These are phyloP conservation scores for Embiotoca jacksoni DNA, from an alignment of 2,113 vertebrate genomes.

Conservation along the genomic window DNA sequence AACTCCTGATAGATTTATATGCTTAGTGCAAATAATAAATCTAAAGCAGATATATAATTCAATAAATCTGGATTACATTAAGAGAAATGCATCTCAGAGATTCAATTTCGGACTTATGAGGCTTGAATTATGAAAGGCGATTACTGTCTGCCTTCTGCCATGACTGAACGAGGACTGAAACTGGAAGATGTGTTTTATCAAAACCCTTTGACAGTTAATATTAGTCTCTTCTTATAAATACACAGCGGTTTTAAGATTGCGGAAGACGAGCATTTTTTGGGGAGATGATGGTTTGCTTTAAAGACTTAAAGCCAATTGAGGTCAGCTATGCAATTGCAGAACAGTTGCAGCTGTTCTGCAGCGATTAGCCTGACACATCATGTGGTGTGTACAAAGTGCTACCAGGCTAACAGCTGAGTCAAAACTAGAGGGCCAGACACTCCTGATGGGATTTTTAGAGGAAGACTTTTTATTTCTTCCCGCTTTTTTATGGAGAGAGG, in stretches of 20 bases:
- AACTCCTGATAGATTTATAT: constrained; percentile 63
- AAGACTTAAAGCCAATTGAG: constrained; percentile 62
- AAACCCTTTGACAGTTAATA: constrained; percentile 39
- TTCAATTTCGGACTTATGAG: constrained; percentile 74
- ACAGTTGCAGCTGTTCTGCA: constrained; percentile 70
- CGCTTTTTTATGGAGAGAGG: too few species aligned
- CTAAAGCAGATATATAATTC: constrained; percentile 72
- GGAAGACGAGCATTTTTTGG: constrained; percentile 41
- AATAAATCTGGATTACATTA: constrained; percentile 75
- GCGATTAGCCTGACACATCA: constrained; percentile 72
- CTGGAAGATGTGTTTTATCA: constrained; percentile 45
- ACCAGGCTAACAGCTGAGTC: constrained; percentile 76
- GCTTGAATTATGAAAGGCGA: constrained; percentile 75
- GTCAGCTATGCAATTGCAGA: constrained; percentile 58
- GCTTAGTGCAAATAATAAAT: constrained; percentile 72
- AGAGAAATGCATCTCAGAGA: constrained; percentile 70
- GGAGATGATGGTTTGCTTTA: constrained; percentile 49
- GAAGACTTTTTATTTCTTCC: background rate
- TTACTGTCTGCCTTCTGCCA: constrained; percentile 60
- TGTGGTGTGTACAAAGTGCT: constrained; percentile 74
- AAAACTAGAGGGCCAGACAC: constrained; percentile 55
- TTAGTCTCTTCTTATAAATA: constrained; percentile 57
- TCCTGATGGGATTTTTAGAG: constrained; percentile 51
- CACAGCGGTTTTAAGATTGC: constrained; percentile 33
- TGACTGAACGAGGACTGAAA: constrained; percentile 46